Conservation (phyloP, 2,797 vertebrate species). For the Pseudochirops cupreus region DNA sequence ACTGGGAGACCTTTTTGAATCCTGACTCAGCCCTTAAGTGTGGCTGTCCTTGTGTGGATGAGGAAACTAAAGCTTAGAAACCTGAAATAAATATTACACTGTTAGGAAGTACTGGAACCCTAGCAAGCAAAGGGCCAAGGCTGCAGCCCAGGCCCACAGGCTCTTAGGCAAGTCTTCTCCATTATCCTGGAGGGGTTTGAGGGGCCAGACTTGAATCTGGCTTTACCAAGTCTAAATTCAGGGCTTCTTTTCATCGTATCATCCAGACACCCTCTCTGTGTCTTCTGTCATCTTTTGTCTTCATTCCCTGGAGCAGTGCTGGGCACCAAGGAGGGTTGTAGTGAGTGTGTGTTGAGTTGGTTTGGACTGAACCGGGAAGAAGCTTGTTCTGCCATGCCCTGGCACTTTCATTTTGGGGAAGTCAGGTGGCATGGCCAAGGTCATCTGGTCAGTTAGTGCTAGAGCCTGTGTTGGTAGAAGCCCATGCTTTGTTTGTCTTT, state of each 20-base stretch:
- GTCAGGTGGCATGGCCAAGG: neutral
- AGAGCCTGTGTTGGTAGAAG: neutral
- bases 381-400: neutral
- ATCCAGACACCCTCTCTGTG: too few species aligned
- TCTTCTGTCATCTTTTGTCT: neutral
- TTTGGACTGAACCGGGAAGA: neutral
- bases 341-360: neutral
- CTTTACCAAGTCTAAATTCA: neutral
- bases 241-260: neutral
- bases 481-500: neutral
- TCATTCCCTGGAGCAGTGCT: neutral
- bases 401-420: neutral
- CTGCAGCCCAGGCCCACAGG: fast-evolving
- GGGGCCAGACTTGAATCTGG: neutral
- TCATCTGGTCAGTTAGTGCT: neutral
- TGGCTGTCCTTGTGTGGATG: neutral
- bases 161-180: neutral
- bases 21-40: neutral
- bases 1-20: neutral
- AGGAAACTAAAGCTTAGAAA: neutral
- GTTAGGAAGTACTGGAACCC: neutral
- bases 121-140: neutral
- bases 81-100: neutral
- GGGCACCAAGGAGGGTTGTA: neutral
- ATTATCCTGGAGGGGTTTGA: neutral